Evolutionary conservation across 1,140 invertebrate genomes (phyloP).

Genomic region (Brachystomella parvula): DNA sequence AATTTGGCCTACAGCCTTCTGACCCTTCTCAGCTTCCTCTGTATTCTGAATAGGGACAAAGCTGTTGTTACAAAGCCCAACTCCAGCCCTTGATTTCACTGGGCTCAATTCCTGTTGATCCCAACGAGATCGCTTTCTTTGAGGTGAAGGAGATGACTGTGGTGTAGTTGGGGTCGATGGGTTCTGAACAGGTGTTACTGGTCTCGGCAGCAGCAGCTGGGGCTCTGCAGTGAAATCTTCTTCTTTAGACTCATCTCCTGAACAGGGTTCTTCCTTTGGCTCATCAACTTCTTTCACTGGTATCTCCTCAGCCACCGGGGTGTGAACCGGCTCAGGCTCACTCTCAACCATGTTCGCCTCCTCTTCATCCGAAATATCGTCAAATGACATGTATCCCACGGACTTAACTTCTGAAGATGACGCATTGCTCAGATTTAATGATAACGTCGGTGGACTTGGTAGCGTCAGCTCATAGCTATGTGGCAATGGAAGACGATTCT

Average conservation of each 20-base stretch:
- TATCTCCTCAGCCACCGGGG: not conserved
- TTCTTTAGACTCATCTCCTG: not conserved
- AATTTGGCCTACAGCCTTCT: too few species aligned
- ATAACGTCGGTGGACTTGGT: not conserved
- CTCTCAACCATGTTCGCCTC: not conserved
- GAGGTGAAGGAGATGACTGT: not conserved
- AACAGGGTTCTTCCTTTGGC: not conserved
- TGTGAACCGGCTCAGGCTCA: not conserved
- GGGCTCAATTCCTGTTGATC: conserved; percentile 19
- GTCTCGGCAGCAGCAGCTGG: not conserved
- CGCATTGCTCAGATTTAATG: not conserved
- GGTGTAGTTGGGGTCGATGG: not conserved
- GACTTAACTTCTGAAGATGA: not conserved
- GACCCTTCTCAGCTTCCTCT: too few species aligned
- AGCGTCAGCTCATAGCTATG: not conserved
- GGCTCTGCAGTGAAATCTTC: not conserved
- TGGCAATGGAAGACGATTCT: not conserved
- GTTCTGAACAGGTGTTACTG: not conserved
- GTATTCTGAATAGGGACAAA: too few species aligned
- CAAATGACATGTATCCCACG: not conserved
- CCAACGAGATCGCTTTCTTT: conserved; percentile 6
- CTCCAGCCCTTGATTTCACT: conserved; percentile 7
- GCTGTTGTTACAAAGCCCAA: too few species aligned
- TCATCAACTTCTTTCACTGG: not conserved
- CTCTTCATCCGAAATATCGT: conserved; percentile 18